Evolutionary conservation across 1,140 invertebrate genomes (phyloP).

Genomic region (Ylistrum balloti): DNA sequence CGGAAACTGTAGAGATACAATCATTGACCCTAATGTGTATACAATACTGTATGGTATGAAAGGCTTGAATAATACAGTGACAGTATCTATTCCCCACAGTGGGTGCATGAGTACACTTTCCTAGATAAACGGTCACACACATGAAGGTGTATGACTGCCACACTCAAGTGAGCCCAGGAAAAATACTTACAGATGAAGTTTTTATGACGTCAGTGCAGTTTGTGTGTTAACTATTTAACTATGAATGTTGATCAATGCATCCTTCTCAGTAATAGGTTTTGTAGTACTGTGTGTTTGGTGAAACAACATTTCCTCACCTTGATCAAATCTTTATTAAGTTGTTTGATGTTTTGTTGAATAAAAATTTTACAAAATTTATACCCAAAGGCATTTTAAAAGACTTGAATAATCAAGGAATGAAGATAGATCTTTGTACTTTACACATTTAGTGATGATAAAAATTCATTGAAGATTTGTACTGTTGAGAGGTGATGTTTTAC

Average conservation of each 20-base stretch:
- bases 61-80: constrained; percentile 5
- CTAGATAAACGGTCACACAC: background rate
- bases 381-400: background rate
- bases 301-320: too few relatives aligned
- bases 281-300: too few relatives aligned
- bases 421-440: background rate
- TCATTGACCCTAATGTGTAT: background rate
- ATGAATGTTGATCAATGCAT: too few relatives aligned
- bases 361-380: background rate
- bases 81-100: background rate
- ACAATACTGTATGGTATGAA: background rate
- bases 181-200: background rate
- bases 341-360: background rate
- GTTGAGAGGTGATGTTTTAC: too few relatives aligned
- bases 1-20: background rate
- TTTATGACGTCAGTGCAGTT: background rate
- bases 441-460: too few relatives aligned
- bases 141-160: too few relatives aligned
- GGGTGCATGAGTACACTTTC: background rate
- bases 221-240: background rate
- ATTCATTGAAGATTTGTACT: too few relatives aligned
- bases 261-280: too few relatives aligned
- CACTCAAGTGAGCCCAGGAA: background rate
- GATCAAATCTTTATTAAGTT: background rate
- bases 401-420: background rate